Conservation (phyloP, 2,888 invertebrate species). For the Trichacis sp. region DNA sequence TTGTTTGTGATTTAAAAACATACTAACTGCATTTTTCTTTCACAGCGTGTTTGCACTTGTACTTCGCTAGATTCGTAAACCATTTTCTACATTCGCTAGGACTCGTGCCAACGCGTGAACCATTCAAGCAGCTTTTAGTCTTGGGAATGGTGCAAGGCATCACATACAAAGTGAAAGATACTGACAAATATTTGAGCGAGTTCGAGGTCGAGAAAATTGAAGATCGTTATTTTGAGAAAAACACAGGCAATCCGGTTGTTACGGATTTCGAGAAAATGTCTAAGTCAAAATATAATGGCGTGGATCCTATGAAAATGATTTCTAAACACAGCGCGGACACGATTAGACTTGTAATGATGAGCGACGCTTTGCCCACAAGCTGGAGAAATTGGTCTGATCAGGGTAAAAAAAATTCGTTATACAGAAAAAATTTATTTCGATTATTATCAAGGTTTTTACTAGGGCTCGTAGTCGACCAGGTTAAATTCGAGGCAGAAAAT, state of each 20-base stretch:
- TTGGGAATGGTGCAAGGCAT: conserved; percentile 97
- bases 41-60: conserved; percentile 91
- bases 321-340: conserved; percentile 88
- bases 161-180: conserved; percentile 79
- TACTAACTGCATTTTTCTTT: too few relatives aligned
- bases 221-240: conserved; percentile 74
- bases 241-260: conserved; percentile 77
- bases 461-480: too few relatives aligned
- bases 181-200: conserved; percentile 83
- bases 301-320: conserved; percentile 89
- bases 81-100: conserved; percentile 90
- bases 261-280: conserved; percentile 98
- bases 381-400: conserved; percentile 89
- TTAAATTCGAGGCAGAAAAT: too few relatives aligned
- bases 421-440: too few relatives aligned
- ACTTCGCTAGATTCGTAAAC: conserved; percentile 94
- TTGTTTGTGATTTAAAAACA: too few relatives aligned
- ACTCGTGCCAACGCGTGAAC: conserved; percentile 81
- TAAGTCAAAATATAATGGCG: conserved; percentile 97
- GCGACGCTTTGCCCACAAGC: conserved; percentile 90
- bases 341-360: conserved; percentile 88
- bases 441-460: too few relatives aligned
- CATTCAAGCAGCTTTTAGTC: conserved; percentile 90
- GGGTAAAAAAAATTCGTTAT: conserved; percentile 73
- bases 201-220: conserved; percentile 75